Evolutionary conservation across 2,888 invertebrate species (phyloP).

Genomic region (Epirrhoe tristata): DNA sequence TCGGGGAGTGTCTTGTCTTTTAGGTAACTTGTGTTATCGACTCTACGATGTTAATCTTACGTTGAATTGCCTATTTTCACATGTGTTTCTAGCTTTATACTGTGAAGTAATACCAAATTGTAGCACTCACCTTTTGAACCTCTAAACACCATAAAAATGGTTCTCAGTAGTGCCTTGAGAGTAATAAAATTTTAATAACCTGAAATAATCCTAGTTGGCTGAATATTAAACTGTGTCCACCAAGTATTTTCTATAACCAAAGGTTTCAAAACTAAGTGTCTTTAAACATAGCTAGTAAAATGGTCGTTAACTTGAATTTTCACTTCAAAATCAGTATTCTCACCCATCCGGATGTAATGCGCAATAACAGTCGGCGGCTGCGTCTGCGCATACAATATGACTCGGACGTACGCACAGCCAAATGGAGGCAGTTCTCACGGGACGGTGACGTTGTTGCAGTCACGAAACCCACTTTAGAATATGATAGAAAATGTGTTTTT

Average conservation of each 20-base stretch:
- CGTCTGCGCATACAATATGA: conserved; percentile 62
- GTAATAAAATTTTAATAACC: no score
- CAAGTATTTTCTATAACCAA: no score
- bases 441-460: conserved; percentile 35
- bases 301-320: conserved; percentile 2
- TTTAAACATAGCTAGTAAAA: background rate
- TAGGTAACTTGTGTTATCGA: conserved; percentile 47
- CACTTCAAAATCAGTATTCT: conserved; percentile 40
- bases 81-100: no score
- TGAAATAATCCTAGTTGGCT: no score
- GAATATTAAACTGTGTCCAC: no score
- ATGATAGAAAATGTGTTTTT: background rate
- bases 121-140: no score
- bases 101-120: no score
- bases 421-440: conserved; percentile 68
- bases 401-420: conserved; percentile 50
- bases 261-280: background rate
- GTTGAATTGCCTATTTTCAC: background rate
- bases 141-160: background rate
- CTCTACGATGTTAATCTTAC: conserved; percentile 35
- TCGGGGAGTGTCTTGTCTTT: conserved; percentile 45
- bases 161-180: no score
- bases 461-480: conserved; percentile 3
- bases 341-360: conserved; percentile 57
- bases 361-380: conserved; percentile 62